Evolutionary conservation across 2,113 vertebrate species (phyloP).

Genomic region (Barbus barbus): DNA sequence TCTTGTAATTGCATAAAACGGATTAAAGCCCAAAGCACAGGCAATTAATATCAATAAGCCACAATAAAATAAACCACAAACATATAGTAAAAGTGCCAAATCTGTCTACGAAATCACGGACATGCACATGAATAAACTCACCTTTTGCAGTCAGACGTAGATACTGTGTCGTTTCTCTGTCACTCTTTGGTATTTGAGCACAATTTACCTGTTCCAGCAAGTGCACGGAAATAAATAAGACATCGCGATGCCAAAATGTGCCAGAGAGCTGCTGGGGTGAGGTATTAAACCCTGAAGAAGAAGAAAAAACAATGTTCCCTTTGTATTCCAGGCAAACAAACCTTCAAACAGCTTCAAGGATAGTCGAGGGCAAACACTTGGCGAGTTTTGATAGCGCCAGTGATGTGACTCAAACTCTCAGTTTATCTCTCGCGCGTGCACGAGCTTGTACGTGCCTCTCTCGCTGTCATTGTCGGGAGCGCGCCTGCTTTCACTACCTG

Average conservation of each 20-base stretch:
- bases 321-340: background rate
- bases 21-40: too few species aligned
- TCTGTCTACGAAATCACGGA: background rate
- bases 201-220: conserved; percentile 16
- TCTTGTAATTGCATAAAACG: too few species aligned
- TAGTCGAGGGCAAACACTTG: conserved; percentile 29
- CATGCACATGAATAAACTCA: background rate
- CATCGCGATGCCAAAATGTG: conserved; percentile 25
- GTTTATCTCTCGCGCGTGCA: conserved; percentile 3
- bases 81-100: background rate
- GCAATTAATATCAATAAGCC: background rate
- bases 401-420: conserved; percentile 20
- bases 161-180: background rate
- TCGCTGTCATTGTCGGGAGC: background rate
- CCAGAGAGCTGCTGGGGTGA: background rate
- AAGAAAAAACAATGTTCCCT: background rate
- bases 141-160: background rate
- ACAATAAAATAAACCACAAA: background rate
- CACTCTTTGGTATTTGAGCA: background rate
- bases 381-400: conserved; percentile 15
- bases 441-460: background rate
- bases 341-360: conserved; percentile 8
- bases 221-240: conserved; percentile 12
- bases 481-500: conserved; percentile 8
- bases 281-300: background rate